Evolutionary conservation across 1,140 invertebrate genomes (phyloP).

Genomic region (Scylla paramamosain): DNA sequence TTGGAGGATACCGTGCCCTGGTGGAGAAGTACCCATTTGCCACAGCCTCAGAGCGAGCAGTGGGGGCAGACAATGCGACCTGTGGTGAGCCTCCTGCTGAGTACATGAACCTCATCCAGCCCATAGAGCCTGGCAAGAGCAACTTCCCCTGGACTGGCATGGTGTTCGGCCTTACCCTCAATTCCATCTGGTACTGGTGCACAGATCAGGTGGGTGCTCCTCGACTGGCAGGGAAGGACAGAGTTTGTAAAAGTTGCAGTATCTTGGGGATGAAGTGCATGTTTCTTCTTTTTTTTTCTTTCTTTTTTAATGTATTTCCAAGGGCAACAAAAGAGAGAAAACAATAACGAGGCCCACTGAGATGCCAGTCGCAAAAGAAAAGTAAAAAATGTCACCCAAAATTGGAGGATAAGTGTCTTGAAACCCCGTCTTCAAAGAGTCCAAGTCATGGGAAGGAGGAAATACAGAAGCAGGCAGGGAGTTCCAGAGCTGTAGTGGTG

Average conservation of each 20-base stretch:
- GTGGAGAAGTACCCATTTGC: constrained; percentile 79
- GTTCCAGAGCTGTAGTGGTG: too few species aligned
- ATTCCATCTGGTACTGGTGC: constrained; percentile 84
- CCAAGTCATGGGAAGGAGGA: too few species aligned
- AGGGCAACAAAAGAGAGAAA: too few species aligned
- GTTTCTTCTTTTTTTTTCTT: too few species aligned
- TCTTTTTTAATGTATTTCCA: too few species aligned
- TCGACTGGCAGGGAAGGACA: not conserved
- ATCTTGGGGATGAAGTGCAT: too few species aligned
- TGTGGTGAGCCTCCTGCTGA: constrained; percentile 80
- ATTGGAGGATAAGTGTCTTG: too few species aligned
- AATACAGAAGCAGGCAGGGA: too few species aligned
- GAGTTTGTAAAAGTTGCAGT: not conserved
- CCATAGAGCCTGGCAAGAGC: constrained; percentile 79
- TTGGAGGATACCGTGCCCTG: constrained; percentile 82
- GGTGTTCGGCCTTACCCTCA: constrained; percentile 81
- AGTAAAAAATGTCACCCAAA: too few species aligned
- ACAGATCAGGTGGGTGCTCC: constrained; percentile 81
- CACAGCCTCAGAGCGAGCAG: constrained; percentile 42
- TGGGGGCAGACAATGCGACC: constrained; percentile 75
- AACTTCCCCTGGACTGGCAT: constrained; percentile 83
- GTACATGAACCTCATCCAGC: constrained; percentile 81
- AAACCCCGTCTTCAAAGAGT: too few species aligned
- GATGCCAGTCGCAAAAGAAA: too few species aligned
- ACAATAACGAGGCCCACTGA: too few species aligned